Percentiles rank a stretch among this genome's conserved stretches.
phyloP scores from a whole-genome alignment of 2,113 vertebrate species.

The Erinaceus europaeus region DNA sequence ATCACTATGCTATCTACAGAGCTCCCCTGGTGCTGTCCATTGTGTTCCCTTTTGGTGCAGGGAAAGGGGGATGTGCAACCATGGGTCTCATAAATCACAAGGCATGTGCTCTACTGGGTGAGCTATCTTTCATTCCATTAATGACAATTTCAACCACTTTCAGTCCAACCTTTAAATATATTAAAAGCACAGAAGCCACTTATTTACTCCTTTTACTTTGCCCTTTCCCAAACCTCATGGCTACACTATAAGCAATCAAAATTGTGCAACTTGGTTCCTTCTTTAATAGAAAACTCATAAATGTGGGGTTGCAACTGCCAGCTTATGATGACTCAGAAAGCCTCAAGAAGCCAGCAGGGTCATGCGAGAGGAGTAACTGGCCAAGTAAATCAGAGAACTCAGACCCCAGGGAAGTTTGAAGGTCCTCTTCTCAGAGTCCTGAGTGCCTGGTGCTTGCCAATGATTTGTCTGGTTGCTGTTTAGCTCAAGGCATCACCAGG shows the following conservation, averaged over 20 bases:
- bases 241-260: background rate
- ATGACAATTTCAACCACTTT: background rate
- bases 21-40: too few relatives aligned
- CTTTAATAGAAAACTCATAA: background rate
- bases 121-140: too few relatives aligned
- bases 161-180: background rate
- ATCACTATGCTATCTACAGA: too few relatives aligned
- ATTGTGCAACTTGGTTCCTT: background rate
- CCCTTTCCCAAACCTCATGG: background rate
- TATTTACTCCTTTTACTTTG: background rate
- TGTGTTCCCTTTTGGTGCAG: too few relatives aligned
- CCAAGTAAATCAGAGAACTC: background rate
- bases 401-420: background rate
- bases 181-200: background rate
- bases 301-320: background rate
- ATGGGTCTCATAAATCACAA: too few relatives aligned
- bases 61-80: too few relatives aligned
- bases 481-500: background rate
- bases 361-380: background rate
- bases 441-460: background rate
- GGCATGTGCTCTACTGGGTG: too few relatives aligned
- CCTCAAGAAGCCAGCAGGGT: background rate
- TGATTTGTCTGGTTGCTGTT: conserved; percentile 20
- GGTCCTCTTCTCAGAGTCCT: background rate
- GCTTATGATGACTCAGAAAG: background rate